These are phyloP conservation scores for Orycteropus afer DNA, from an alignment of 2,113 vertebrate genomes.

Conservation along the genomic window DNA sequence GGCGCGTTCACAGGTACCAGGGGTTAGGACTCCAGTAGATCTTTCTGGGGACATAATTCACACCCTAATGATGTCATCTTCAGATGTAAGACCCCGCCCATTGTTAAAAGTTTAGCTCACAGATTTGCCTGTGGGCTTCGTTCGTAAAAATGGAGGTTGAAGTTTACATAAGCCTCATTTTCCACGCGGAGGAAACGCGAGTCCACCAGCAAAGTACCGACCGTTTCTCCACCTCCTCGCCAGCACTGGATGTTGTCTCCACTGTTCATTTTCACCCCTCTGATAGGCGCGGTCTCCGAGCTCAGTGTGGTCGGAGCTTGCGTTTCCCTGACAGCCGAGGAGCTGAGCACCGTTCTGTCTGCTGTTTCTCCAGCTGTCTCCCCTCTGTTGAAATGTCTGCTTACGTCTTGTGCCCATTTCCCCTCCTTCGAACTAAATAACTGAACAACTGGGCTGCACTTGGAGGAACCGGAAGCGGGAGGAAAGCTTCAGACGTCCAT, in stretches of 20 bases:
- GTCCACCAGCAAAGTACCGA: accelerated
- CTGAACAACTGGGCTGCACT: background rate
- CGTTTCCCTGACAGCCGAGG: background rate
- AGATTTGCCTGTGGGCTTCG: background rate
- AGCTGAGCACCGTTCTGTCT: accelerated
- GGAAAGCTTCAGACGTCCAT: too few relatives aligned
- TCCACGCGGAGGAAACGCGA: background rate
- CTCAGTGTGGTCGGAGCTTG: accelerated
- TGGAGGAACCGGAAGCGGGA: background rate
- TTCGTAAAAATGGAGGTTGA: background rate
- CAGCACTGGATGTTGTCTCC: accelerated
- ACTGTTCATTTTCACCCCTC: background rate
- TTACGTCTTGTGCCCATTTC: background rate
- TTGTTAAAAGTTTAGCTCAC: accelerated
- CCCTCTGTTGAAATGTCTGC: background rate
- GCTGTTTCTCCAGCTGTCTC: background rate
- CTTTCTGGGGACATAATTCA: background rate
- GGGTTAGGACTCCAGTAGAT: background rate
- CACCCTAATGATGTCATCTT: background rate
- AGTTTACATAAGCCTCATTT: background rate
- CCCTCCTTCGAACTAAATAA: background rate
- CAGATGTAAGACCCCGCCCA: accelerated
- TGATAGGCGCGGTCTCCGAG: accelerated
- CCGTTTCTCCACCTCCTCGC: accelerated
- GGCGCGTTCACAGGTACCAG: background rate